Evolutionary conservation across 2,888 invertebrate genomes (phyloP), one percentile per base, ranked within the genome.

Genomic region (Plemyria rubiginata): DNA sequence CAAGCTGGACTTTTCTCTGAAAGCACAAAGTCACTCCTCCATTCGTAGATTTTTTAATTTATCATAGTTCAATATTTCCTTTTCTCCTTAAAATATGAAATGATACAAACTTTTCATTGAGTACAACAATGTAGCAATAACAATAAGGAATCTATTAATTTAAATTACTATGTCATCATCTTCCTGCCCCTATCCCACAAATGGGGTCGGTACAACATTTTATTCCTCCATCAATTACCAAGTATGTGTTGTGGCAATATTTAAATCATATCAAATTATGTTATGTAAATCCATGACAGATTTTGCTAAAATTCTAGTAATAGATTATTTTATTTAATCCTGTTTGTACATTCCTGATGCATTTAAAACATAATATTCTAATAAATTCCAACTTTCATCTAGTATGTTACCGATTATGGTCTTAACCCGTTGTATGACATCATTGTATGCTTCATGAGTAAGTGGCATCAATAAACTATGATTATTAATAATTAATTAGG

Each of bases 1-100:
- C 41, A 60, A 54, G 59, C 53, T 54, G 53, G 41, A 61, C 53
- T 67, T 66, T 54, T 63, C 67, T 65, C 57, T 12, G 45, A 32
- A 67, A 72, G 63, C 62, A 62, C 68, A 68, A 70, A 61, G 66
- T 60, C 73, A 72, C 71, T 75, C 75, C 80, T 82, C 80, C 76
- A 75, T 73, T 75, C 74, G 74, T 70, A 73, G 66, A 54, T 54
- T 67, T 58, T 58, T 54, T 57, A 65, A 65, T 67, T 64, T 54
- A 60, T 62, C 50, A 43, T 60, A 52, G 29, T 55, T 55, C 29
- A 58, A 53, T 60, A 52, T 65, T 54, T 52, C 53, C 56, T 67
- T 59, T 43, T 51, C 53, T 53, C 52, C 32, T 55, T 56, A 43
- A 15, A 38, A 55, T 38, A 11, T 49, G 28, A 51, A 60, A 22